Evolutionary conservation across 2,888 invertebrate genomes (phyloP).

Genomic region (Hemaris fuciformis): DNA sequence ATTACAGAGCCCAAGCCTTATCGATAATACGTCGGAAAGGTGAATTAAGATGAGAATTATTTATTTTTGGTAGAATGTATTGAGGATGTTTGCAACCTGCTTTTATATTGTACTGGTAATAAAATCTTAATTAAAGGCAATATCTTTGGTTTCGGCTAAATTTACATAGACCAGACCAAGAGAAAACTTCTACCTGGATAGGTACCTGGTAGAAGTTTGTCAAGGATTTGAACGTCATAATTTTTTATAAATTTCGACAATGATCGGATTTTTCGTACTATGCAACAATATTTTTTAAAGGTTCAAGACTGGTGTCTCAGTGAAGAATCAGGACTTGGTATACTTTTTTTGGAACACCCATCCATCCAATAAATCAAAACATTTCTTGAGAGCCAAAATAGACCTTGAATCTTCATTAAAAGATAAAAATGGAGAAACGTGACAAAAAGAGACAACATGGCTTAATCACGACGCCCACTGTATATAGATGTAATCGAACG

Average conservation of each 20-base stretch:
- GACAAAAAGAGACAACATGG: neutral
- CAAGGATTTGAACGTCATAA: too few relatives aligned
- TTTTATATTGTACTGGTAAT: neutral
- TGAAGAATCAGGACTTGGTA: too few relatives aligned
- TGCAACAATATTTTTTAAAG: too few relatives aligned
- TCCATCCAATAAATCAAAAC: too few relatives aligned
- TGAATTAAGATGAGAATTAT: neutral
- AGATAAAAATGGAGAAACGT: neutral
- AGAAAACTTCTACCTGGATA: too few relatives aligned
- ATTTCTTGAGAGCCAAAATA: too few relatives aligned
- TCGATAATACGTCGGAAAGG: neutral
- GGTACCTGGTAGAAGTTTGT: too few relatives aligned
- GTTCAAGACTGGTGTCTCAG: too few relatives aligned
- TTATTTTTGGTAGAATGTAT: neutral
- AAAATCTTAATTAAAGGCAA: neutral
- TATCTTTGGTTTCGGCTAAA: neutral
- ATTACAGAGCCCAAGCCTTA: neutral
- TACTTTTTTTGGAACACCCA: too few relatives aligned
- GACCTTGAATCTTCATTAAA: neutral
- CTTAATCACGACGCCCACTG: neutral
- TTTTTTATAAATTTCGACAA: too few relatives aligned
- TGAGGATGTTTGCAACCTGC: constrained; percentile 22
- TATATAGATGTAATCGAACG: neutral
- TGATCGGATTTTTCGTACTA: too few relatives aligned
- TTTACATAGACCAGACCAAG: too few relatives aligned